Conservation (phyloP, 2,888 invertebrate species). For the Crematogaster levior region DNA sequence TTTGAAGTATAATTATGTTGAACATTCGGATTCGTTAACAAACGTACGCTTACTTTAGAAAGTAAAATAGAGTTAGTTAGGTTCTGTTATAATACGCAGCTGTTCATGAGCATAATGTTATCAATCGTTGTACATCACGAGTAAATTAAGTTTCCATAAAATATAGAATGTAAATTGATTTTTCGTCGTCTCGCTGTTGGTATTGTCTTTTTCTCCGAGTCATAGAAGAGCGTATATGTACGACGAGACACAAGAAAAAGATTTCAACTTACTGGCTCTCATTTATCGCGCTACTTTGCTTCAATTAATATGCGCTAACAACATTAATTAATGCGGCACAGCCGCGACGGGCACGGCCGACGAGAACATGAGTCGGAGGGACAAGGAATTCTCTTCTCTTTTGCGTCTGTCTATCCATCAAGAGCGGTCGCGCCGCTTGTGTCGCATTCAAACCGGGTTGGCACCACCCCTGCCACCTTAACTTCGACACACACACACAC, state of each 20-base stretch:
- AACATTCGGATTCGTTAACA: background rate
- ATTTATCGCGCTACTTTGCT: slow-evolving; percentile 73
- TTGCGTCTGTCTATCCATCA: slow-evolving; percentile 57
- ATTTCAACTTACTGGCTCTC: slow-evolving; percentile 46
- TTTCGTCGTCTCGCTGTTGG: slow-evolving; percentile 22
- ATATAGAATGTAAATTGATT: slow-evolving; percentile 34
- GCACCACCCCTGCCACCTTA: slow-evolving; percentile 66
- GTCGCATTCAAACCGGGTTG: slow-evolving; percentile 59
- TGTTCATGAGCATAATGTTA: background rate
- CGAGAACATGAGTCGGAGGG: slow-evolving; percentile 32
- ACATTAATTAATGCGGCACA: slow-evolving; percentile 80
- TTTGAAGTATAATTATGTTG: slow-evolving; percentile 7
- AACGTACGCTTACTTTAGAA: slow-evolving; percentile 8
- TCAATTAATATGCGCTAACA: slow-evolving; percentile 82
- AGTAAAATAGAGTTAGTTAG: slow-evolving; percentile 25
- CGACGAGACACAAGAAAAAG: slow-evolving; percentile 57
- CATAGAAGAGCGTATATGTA: background rate
- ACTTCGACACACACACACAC: too few relatives aligned
- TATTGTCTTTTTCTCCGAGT: background rate
- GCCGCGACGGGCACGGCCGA: slow-evolving; percentile 52
- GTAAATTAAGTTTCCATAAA: slow-evolving; percentile 41
- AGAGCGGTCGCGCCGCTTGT: slow-evolving; percentile 49
- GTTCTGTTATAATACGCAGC: slow-evolving; percentile 18
- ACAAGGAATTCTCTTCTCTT: slow-evolving; percentile 54
- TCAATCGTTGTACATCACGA: slow-evolving; percentile 22